Evolutionary conservation across 2,113 vertebrate genomes (phyloP).

Genomic region (Hypanus sabinus): DNA sequence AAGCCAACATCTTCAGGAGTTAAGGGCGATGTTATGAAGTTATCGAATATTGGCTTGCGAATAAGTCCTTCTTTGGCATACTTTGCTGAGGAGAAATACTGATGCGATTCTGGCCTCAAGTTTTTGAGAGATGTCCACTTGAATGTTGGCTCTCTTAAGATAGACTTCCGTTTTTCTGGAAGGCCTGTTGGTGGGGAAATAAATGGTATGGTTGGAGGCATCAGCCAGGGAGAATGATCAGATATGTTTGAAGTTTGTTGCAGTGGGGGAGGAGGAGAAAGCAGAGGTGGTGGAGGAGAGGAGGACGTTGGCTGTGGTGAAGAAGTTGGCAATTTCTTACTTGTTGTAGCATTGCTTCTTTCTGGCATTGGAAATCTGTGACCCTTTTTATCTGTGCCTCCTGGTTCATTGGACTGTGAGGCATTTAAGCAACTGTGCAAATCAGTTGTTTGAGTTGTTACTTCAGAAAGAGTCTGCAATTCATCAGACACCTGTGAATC

Average conservation of each 20-base stretch:
- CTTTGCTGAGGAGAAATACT: conserved; percentile 95
- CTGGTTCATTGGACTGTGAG: conserved; percentile 64
- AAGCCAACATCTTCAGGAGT: conserved; percentile 90
- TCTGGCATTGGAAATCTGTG: conserved; percentile 65
- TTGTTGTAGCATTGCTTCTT: conserved; percentile 42
- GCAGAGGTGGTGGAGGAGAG: conserved; percentile 68
- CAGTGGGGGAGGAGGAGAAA: conserved; percentile 56
- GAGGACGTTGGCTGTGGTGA: conserved; percentile 83
- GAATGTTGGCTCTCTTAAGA: conserved; percentile 88
- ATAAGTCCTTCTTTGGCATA: conserved; percentile 99
- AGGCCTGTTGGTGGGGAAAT: conserved; percentile 65
- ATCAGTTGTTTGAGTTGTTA: conserved; percentile 63
- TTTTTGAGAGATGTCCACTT: conserved; percentile 85
- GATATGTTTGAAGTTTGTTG: conserved; percentile 62
- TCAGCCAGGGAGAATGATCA: conserved; percentile 81
- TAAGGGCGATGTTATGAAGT: conserved; percentile 90
- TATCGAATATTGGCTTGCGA: conserved; percentile 93
- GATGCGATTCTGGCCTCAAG: conserved; percentile 71
- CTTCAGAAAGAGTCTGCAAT: conserved; percentile 75
- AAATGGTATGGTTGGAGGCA: conserved; percentile 82
- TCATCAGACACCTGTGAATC: conserved; percentile 93
- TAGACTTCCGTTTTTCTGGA: conserved; percentile 86
- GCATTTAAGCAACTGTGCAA: conserved; percentile 59
- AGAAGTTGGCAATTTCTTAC: conserved; percentile 78
- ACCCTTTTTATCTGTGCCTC: conserved; percentile 60